These are phyloP conservation scores for Morelia viridis DNA, from an alignment of 2,797 vertebrate genomes.

Conservation along the genomic window DNA sequence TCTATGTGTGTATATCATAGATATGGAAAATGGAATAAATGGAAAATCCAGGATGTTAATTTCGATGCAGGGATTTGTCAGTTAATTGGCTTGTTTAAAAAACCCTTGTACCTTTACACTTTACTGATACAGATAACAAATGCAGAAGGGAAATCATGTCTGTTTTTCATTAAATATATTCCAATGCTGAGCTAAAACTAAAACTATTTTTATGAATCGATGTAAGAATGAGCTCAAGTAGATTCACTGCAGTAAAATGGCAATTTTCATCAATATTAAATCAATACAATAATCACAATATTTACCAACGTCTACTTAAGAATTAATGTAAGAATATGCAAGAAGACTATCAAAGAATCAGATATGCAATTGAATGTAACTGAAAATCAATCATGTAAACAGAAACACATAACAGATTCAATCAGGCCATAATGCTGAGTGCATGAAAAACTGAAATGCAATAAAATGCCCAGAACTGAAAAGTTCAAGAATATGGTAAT, in stretches of 20 bases:
- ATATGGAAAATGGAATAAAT: not conserved
- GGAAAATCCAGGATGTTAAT: not conserved
- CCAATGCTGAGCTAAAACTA: not conserved
- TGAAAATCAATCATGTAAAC: conserved; percentile 15
- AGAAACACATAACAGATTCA: not conserved
- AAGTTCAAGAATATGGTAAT: not conserved
- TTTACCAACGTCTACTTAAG: conserved; percentile 5
- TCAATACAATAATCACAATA: conserved; percentile 12
- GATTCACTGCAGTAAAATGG: not conserved
- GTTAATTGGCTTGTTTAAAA: not conserved
- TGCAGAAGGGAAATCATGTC: not conserved
- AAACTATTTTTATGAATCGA: not conserved
- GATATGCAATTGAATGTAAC: not conserved
- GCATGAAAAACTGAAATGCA: not conserved
- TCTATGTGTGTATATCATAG: not conserved
- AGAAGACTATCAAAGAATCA: not conserved
- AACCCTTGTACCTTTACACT: not conserved
- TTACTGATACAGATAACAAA: not conserved
- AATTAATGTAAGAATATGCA: conserved; percentile 10
- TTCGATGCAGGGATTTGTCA: not conserved
- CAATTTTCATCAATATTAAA: conserved; percentile 18
- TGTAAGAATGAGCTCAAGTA: not conserved
- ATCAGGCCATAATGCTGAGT: not conserved
- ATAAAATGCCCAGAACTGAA: not conserved
- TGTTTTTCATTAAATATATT: not conserved